Evolutionary conservation across 2,888 invertebrate species (phyloP).

Genomic region (Tiliacea aurago): DNA sequence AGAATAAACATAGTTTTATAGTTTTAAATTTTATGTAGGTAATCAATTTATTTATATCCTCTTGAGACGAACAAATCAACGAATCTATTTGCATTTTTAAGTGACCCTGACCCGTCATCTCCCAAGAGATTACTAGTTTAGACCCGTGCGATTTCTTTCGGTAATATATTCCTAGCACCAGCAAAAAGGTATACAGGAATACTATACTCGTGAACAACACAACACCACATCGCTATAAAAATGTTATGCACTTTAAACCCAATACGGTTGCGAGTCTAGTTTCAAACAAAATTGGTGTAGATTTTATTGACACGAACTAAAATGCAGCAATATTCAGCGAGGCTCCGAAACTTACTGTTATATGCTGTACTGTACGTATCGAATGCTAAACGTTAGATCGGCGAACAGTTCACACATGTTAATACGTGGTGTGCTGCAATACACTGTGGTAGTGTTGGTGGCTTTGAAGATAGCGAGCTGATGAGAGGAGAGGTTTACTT

Average conservation of each 20-base stretch:
- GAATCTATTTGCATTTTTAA: constrained; percentile 26
- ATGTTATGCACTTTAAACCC: constrained; percentile 54
- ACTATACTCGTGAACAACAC: constrained; percentile 4
- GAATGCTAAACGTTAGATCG: constrained; percentile 25
- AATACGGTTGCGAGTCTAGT: constrained; percentile 22
- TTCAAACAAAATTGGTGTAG: constrained; percentile 45
- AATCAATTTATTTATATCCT: background rate
- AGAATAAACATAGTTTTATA: background rate
- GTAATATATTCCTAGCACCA: background rate
- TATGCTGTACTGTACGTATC: background rate
- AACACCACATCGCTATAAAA: constrained; percentile 23
- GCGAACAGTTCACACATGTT: constrained; percentile 32
- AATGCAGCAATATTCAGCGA: constrained; percentile 51
- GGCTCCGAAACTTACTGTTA: constrained; percentile 40
- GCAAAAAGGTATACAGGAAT: constrained; percentile 11
- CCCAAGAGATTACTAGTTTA: constrained; percentile 8
- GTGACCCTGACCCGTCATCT: background rate
- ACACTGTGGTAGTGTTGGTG: constrained; percentile 7
- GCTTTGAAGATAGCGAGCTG: constrained; percentile 2
- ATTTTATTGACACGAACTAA: constrained; percentile 52
- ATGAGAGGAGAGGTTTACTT: background rate
- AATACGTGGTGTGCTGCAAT: constrained; percentile 10
- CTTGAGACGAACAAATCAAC: constrained; percentile 1
- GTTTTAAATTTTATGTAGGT: background rate
- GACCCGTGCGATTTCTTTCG: background rate